Conservation (phyloP, 2,888 invertebrate genomes). For the Dastarcus helophoroides region DNA sequence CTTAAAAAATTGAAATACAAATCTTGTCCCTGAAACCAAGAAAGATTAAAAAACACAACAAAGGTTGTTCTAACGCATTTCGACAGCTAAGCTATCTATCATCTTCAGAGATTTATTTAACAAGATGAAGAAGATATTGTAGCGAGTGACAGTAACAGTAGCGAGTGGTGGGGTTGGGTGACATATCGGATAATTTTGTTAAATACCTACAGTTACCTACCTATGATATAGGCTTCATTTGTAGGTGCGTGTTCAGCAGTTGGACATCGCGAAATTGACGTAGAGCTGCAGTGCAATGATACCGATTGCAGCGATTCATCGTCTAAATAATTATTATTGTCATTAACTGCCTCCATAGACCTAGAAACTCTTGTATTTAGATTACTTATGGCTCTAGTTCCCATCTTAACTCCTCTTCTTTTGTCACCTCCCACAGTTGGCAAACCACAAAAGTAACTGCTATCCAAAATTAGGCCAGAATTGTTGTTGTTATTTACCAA, state of each 20-base stretch:
- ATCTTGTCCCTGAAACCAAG: too few relatives aligned
- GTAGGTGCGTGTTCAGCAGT: conserved; percentile 31
- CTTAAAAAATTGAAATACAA: too few relatives aligned
- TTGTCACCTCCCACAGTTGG: conserved; percentile 23
- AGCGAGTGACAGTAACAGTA: too few relatives aligned
- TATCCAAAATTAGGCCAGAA: conserved; percentile 27
- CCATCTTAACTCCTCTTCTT: conserved; percentile 63
- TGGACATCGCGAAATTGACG: conserved; percentile 26
- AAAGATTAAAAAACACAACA: too few relatives aligned
- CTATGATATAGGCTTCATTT: conserved; percentile 44
- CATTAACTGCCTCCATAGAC: conserved; percentile 34
- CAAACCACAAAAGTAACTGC: conserved; percentile 29
- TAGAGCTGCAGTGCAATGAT: conserved; percentile 32
- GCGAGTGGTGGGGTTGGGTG: too few relatives aligned
- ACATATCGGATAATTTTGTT: too few relatives aligned
- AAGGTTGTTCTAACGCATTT: too few relatives aligned
- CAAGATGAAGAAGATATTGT: too few relatives aligned
- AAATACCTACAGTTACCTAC: conserved; percentile 34
- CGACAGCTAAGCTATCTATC: too few relatives aligned
- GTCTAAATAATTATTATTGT: conserved; percentile 29
- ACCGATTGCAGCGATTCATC: conserved; percentile 33
- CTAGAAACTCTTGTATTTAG: conserved; percentile 28
- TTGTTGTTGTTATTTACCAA: conserved; percentile 49
- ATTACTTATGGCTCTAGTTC: conserved; percentile 50
- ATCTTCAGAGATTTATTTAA: too few relatives aligned